Evolutionary conservation across 2,797 vertebrate genomes (phyloP).

Genomic region (Centroberyx gerrardi): DNA sequence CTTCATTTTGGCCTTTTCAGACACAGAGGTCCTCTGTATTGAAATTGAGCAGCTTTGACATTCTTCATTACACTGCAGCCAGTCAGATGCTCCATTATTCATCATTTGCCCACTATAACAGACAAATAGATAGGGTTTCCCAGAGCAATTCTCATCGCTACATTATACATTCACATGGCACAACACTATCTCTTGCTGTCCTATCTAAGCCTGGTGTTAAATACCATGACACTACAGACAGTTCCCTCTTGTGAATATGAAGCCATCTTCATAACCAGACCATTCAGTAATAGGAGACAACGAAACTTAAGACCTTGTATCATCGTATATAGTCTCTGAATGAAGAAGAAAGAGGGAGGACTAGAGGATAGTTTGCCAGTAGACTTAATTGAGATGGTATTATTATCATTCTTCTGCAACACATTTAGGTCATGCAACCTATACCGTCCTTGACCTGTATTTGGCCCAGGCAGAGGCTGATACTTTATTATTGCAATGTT

Average conservation of each 20-base stretch:
- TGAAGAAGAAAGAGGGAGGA: background rate
- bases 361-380: background rate
- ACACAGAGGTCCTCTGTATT: constrained; percentile 6
- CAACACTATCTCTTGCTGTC: constrained; percentile 44
- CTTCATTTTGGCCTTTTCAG: constrained; percentile 21
- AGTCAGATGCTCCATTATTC: constrained; percentile 68
- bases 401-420: constrained; percentile 49
- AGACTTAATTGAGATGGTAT: constrained; percentile 29
- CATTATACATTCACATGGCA: constrained; percentile 67
- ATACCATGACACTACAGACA: constrained; percentile 27
- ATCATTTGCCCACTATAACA: constrained; percentile 43
- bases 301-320: background rate
- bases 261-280: constrained; percentile 28
- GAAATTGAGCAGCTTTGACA: constrained; percentile 30
- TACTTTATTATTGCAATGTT: constrained; percentile 58
- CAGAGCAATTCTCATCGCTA: constrained; percentile 34
- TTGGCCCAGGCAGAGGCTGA: constrained; percentile 43
- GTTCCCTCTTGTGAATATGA: constrained; percentile 35
- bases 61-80: constrained; percentile 40
- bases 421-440: constrained; percentile 72
- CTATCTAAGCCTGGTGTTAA: constrained; percentile 42
- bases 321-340: background rate
- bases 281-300: background rate
- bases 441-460: constrained; percentile 62
- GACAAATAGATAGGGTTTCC: constrained; percentile 53